These are phyloP conservation scores for Netelia virgata DNA, from an alignment of 2,888 invertebrate species.

Conservation along the genomic window DNA sequence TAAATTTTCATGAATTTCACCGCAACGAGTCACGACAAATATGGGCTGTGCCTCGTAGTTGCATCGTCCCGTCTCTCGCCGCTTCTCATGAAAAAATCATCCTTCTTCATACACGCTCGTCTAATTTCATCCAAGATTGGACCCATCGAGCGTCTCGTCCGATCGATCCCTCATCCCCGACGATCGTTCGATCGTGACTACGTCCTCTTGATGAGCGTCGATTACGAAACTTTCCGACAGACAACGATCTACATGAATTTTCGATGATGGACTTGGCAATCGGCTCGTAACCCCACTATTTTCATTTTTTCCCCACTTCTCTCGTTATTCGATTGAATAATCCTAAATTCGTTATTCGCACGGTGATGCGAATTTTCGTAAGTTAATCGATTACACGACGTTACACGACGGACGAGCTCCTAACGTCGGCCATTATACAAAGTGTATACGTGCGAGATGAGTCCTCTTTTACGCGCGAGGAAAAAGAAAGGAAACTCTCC, in stretches of 20 bases:
- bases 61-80: not conserved
- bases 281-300: not conserved
- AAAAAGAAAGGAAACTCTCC: not conserved
- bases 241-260: conserved; percentile 12
- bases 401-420: conserved; percentile 14
- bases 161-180: conserved; percentile 11
- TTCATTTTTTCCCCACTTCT: too few species aligned
- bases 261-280: conserved; percentile 45
- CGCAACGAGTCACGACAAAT: conserved; percentile 1
- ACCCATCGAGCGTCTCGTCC: conserved; percentile 26
- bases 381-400: conserved; percentile 39
- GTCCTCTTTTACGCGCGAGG: conserved; percentile 16
- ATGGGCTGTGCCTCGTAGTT: not conserved
- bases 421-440: conserved; percentile 57
- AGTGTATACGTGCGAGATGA: conserved; percentile 13
- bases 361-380: conserved; percentile 44
- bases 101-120: not conserved
- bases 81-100: not conserved
- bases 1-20: conserved; percentile 14
- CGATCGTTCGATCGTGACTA: conserved; percentile 29
- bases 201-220: conserved; percentile 22
- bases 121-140: not conserved
- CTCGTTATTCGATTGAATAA: conserved; percentile 34
- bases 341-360: not conserved
- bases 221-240: conserved; percentile 29